Evolutionary conservation across 2,113 vertebrate genomes (phyloP).

Genomic region (Halichoerus grypus): DNA sequence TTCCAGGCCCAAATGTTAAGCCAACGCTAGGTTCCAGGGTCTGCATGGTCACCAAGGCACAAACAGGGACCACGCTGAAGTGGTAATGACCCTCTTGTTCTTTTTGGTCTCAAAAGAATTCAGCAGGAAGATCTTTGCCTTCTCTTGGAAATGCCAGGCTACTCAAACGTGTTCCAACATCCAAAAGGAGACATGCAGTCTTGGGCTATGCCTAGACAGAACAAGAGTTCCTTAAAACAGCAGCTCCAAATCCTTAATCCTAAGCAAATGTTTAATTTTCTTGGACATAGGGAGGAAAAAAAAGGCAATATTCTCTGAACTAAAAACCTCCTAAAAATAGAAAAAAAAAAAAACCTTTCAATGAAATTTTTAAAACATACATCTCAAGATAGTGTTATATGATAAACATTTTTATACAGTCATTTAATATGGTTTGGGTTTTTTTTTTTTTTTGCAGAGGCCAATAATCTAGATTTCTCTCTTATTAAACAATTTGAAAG

Average conservation of each 20-base stretch:
- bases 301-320: not conserved
- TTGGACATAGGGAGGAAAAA: not conserved
- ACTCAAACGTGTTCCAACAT: constrained; percentile 83
- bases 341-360: not conserved
- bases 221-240: constrained; percentile 38
- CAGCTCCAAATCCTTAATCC: constrained; percentile 19
- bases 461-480: not conserved
- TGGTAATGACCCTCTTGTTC: constrained; percentile 89
- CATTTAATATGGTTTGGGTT: not conserved
- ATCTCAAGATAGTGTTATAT: not conserved
- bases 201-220: not conserved
- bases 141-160: constrained; percentile 78
- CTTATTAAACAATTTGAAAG: constrained; percentile 44
- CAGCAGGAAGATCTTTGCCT: constrained; percentile 86
- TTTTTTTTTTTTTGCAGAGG: not conserved
- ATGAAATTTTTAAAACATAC: not conserved
- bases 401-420: not conserved
- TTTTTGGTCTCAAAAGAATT: constrained; percentile 84
- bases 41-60: constrained; percentile 62
- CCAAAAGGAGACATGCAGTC: constrained; percentile 53
- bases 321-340: constrained; percentile 46
- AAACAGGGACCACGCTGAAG: constrained; percentile 76
- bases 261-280: constrained; percentile 36
- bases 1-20: constrained; percentile 80
- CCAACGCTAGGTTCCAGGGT: constrained; percentile 77